Percentiles rank a stretch among this genome's conserved stretches.
phyloP scores from a whole-genome alignment of 2,113 vertebrate species.

The Lycocorax pyrrhopterus region DNA sequence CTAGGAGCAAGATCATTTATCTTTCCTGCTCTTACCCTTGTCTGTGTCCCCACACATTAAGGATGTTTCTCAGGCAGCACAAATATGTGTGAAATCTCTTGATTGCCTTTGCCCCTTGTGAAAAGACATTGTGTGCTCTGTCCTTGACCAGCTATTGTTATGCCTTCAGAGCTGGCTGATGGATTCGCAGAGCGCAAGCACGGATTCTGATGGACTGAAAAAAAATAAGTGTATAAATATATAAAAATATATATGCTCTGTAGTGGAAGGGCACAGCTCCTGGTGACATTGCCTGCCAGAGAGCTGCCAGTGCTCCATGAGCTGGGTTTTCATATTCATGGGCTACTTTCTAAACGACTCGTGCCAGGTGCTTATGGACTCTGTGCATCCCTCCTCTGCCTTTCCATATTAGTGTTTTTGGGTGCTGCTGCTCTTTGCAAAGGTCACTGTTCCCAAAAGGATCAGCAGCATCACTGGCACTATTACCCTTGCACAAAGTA shows the following conservation, averaged over 20 bases:
- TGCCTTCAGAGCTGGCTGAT: conserved; percentile 39
- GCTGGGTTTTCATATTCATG: not conserved
- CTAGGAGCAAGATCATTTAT: conserved; percentile 67
- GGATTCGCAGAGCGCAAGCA: conserved; percentile 9
- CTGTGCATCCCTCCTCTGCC: not conserved
- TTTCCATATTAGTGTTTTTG: not conserved
- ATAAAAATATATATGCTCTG: not conserved
- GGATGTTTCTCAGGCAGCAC: conserved; percentile 66
- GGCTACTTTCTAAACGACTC: not conserved
- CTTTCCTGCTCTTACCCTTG: conserved; percentile 69
- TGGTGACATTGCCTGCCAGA: not conserved
- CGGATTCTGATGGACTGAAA: not conserved
- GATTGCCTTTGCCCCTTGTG: conserved; percentile 62
- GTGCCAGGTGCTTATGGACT: not conserved
- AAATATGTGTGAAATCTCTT: conserved; percentile 70
- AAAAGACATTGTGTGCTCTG: conserved; percentile 50
- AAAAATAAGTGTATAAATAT: not conserved
- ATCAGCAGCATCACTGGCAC: not conserved
- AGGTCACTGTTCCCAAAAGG: not conserved
- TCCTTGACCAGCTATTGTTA: conserved; percentile 63
- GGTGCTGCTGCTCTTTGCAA: not conserved
- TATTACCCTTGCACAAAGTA: not conserved
- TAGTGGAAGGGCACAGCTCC: not conserved
- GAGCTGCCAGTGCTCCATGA: not conserved
- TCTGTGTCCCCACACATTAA: conserved; percentile 63